Evolutionary conservation across 2,888 invertebrate genomes (phyloP).

Genomic region (Metalampra italica): DNA sequence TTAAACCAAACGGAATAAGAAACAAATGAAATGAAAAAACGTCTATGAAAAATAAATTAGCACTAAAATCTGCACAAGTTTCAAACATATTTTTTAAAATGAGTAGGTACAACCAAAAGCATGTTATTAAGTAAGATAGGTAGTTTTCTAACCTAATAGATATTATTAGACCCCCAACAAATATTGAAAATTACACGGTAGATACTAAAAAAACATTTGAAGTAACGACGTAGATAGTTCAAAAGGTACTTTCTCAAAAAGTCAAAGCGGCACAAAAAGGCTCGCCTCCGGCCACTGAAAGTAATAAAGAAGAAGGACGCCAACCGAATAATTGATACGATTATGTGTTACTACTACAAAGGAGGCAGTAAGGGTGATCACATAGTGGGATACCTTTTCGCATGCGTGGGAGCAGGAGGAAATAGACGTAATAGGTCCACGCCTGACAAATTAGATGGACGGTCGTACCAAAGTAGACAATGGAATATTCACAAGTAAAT

Average conservation of each 20-base stretch:
- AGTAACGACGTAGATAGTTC: neutral
- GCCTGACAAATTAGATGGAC: no score
- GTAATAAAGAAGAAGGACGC: slow-evolving; percentile 71
- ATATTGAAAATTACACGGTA: neutral
- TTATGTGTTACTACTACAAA: slow-evolving; percentile 59
- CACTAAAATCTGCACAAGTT: no score
- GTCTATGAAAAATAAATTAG: no score
- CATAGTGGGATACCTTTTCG: slow-evolving; percentile 20
- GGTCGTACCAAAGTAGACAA: no score
- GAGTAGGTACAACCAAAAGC: no score
- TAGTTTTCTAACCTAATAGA: no score
- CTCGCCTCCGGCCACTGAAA: slow-evolving; percentile 46
- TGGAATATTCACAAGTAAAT: no score
- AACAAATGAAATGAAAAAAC: no score
- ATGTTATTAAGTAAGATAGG: no score
- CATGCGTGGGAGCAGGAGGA: neutral
- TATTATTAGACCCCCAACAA: no score
- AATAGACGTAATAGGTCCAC: slow-evolving; percentile 12
- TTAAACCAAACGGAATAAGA: no score
- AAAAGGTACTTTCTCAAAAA: slow-evolving; percentile 16
- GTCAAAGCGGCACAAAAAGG: slow-evolving; percentile 22
- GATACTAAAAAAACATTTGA: neutral
- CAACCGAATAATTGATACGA: slow-evolving; percentile 74
- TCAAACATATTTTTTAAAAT: no score
- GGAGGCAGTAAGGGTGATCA: slow-evolving; percentile 31